phyloP scores from a whole-genome alignment of 1,140 invertebrate species.

The Palaemon carinicauda region DNA sequence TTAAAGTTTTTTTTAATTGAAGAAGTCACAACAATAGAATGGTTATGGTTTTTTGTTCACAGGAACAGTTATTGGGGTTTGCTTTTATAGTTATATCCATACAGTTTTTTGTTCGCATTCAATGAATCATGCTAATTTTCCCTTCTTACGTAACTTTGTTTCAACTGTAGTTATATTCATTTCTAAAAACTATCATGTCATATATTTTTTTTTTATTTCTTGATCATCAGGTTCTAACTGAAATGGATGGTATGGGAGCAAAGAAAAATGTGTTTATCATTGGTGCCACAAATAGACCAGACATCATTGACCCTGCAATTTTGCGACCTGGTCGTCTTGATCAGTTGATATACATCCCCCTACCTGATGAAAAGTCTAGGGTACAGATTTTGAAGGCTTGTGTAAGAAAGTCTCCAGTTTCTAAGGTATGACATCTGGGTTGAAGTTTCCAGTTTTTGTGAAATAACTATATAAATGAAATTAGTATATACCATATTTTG shows the following conservation, averaged over 20 bases:
- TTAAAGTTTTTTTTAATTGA: too few relatives aligned
- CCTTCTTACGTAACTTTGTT: too few relatives aligned
- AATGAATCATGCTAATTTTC: too few relatives aligned
- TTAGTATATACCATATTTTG: too few relatives aligned
- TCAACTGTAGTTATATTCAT: too few relatives aligned
- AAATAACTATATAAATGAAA: too few relatives aligned
- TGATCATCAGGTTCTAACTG: slow-evolving; percentile 86
- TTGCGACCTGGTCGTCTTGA: slow-evolving; percentile 97
- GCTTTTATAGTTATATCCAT: too few relatives aligned
- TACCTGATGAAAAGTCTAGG: slow-evolving; percentile 98
- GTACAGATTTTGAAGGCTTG: slow-evolving; percentile 95
- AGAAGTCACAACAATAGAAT: too few relatives aligned
- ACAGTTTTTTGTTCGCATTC: too few relatives aligned
- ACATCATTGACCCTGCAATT: slow-evolving; percentile 99
- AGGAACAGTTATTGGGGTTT: too few relatives aligned
- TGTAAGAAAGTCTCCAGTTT: slow-evolving; percentile 95
- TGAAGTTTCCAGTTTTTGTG: neutral
- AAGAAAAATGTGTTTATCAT: slow-evolving; percentile 99
- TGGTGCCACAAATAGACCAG: slow-evolving; percentile 91
- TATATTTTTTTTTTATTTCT: neutral
- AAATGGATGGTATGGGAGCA: slow-evolving; percentile 99
- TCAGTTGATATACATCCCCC: slow-evolving; percentile 99
- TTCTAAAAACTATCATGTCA: too few relatives aligned
- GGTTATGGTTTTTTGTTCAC: too few relatives aligned
- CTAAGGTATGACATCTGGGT: slow-evolving; percentile 71